Evolutionary conservation across 2,113 vertebrate species (phyloP).

Genomic region (Hypomesus transpacificus): DNA sequence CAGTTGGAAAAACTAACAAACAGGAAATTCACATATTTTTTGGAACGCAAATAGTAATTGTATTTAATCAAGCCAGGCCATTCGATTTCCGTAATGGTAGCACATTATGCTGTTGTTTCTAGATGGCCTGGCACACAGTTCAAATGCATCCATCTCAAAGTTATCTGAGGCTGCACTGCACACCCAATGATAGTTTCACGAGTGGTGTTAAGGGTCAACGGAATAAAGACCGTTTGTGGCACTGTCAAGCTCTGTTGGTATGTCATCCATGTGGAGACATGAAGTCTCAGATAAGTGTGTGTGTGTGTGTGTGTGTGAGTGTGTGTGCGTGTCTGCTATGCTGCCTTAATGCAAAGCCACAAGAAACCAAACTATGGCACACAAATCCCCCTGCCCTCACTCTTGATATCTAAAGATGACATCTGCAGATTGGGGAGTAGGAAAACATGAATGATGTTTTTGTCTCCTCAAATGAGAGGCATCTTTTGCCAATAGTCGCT

Average conservation of each 20-base stretch:
- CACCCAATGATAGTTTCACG: too few species aligned
- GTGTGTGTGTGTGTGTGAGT: slow-evolving; percentile 31
- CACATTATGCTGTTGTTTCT: too few species aligned
- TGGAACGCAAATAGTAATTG: too few species aligned
- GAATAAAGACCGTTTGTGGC: slow-evolving; percentile 25
- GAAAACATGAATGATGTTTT: slow-evolving; percentile 57
- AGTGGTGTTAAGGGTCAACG: too few species aligned
- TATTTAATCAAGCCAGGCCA: too few species aligned
- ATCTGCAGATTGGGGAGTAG: slow-evolving; percentile 45
- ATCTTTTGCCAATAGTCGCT: slow-evolving; percentile 52
- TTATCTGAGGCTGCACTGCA: too few species aligned
- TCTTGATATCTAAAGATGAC: slow-evolving; percentile 32
- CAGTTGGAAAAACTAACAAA: too few species aligned
- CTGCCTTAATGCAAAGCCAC: slow-evolving; percentile 29
- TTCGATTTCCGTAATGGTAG: too few species aligned
- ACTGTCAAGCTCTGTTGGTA: slow-evolving; percentile 27
- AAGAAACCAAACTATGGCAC: slow-evolving; percentile 31
- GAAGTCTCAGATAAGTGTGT: slow-evolving; percentile 35
- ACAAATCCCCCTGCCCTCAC: slow-evolving; percentile 39
- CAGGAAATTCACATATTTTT: too few species aligned
- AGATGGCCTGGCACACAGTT: too few species aligned
- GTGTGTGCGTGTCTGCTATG: slow-evolving; percentile 16
- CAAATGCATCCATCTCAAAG: too few species aligned
- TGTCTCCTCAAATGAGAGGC: slow-evolving; percentile 51
- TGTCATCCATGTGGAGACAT: slow-evolving; percentile 26